Evolutionary conservation across 1,140 invertebrate genomes (phyloP), one percentile per base, ranked within the genome.

Genomic region (Drosophila truncata): DNA sequence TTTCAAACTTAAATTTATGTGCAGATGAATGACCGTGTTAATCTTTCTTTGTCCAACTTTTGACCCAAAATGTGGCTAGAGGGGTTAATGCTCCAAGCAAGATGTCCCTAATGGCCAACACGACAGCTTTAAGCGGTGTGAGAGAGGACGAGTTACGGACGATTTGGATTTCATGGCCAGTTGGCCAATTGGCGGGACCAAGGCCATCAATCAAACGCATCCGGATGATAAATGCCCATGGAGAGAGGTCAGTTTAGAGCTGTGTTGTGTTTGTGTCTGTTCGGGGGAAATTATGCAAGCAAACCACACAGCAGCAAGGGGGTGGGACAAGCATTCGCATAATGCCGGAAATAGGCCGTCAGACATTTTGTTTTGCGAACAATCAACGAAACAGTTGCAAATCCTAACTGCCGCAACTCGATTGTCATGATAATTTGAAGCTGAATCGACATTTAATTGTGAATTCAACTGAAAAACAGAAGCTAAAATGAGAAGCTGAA

Each of bases 221-320:
- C 46, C 49, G 49, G 63, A 59, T 82, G 80, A 82, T 74, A 82
- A 82, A 78, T 82, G 66, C 75, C 62, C 41, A 50, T 59, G 13
- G 16, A 41, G 14, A 33, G 14, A 46, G 33, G 14, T 46, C 16
- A 31, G 16, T 20, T 23, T 16, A 1, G 27, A 25, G 10, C 23
- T 16, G 25, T 23, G 55, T 11, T 44, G 39, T 31, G 49, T 11
- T n/a, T 44, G 39, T 31, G 29, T 42, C 35, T 44, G 35, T 54
- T 58, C 16, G 29, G 25, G 42, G 46, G 55, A 60, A 84, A 71
- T 83, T 83, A 80, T 71, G 72, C 77, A 63, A 62, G 75, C 62
- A 46, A 57, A 42, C 72, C 37, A 16, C 44, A 60, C 29, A 41
- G 23, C 20, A 13, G 25, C 31, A 41, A 23, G 41, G 37, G 33